Evolutionary conservation across 2,113 vertebrate species (phyloP).

Genomic region (Poicephalus gulielmi): DNA sequence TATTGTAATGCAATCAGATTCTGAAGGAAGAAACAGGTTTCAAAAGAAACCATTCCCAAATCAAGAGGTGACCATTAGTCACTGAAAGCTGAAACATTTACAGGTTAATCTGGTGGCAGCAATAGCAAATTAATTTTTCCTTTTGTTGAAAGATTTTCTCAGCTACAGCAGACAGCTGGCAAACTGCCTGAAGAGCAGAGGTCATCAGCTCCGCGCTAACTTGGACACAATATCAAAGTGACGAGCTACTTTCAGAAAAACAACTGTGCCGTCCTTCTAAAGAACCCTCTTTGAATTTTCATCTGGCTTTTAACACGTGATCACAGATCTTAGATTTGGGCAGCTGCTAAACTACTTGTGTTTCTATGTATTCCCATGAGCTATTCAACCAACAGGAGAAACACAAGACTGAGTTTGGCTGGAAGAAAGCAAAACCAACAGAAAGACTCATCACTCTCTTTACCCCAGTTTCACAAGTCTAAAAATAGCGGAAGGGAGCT

Average conservation of each 20-base stretch:
- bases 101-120: background rate
- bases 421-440: slow-evolving; percentile 19
- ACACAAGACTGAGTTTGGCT: background rate
- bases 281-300: background rate
- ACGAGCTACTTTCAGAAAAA: background rate
- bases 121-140: background rate
- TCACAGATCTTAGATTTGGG: background rate
- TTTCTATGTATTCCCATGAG: background rate
- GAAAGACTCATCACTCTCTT: background rate
- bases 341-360: background rate
- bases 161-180: rapidly evolving
- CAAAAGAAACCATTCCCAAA: background rate
- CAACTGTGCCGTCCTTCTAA: background rate
- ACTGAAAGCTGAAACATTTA: background rate
- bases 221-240: background rate
- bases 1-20: background rate
- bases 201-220: background rate
- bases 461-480: background rate
- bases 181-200: background rate
- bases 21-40: background rate
- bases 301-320: background rate
- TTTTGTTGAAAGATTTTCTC: background rate
- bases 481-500: slow-evolving; percentile 16
- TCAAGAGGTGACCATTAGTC: background rate
- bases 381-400: background rate